Conservation (phyloP, 1,140 invertebrate species). For the Bradysia coprophila region DNA sequence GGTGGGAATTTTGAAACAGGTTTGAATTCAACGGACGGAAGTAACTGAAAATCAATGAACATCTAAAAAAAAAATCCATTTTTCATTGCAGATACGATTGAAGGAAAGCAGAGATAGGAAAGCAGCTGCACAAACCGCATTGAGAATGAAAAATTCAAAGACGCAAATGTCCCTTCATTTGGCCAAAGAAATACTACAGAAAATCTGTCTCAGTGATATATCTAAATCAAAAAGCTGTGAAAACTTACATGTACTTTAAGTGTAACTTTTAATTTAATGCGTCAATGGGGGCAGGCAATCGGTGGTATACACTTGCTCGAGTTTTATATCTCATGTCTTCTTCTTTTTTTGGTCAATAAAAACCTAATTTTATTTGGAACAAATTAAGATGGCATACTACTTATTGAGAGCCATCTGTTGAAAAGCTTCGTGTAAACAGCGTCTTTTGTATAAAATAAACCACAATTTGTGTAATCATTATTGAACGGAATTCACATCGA, state of each 20-base stretch:
- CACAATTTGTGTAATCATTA: too few species aligned
- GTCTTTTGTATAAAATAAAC: too few species aligned
- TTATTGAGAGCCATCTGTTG: too few species aligned
- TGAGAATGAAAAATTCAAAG: slow-evolving; percentile 36
- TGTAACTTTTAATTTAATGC: too few species aligned
- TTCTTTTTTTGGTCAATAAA: too few species aligned
- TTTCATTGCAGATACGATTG: slow-evolving; percentile 41
- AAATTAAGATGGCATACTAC: too few species aligned
- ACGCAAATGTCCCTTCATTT: slow-evolving; percentile 57
- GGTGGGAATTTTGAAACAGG: slow-evolving; percentile 70
- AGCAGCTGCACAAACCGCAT: slow-evolving; percentile 35
- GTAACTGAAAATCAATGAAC: background rate
- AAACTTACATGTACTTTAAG: slow-evolving; percentile 72
- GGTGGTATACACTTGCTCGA: too few species aligned
- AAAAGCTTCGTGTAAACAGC: too few species aligned
- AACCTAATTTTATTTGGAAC: too few species aligned
- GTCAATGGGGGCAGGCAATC: too few species aligned
- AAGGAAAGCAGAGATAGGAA: slow-evolving; percentile 51
- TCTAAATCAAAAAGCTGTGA: slow-evolving; percentile 81
- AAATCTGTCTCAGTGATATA: slow-evolving; percentile 70
- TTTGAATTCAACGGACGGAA: slow-evolving; percentile 5
- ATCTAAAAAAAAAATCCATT: background rate
- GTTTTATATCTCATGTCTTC: too few species aligned
- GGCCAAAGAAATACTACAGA: slow-evolving; percentile 60
- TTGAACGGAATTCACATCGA: too few species aligned